A percentile compares a stretch with the other conserved stretches of the same genome.
Conservation (phyloP, 2,797 vertebrate species). For the Heterohyrax brucei region DNA sequence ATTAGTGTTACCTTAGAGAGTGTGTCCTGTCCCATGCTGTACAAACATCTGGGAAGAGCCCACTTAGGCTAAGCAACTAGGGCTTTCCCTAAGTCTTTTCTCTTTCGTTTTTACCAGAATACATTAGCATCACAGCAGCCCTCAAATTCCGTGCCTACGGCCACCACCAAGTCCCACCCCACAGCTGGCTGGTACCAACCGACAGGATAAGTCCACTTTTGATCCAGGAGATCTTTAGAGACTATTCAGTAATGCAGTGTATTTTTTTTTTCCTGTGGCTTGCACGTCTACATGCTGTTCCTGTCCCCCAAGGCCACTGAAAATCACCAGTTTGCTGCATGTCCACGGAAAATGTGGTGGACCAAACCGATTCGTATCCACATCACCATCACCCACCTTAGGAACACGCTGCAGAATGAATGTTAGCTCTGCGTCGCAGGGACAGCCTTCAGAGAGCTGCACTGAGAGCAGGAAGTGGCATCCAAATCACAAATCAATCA, state of each 20-base stretch:
- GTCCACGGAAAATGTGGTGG: not conserved
- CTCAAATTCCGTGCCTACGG: rapidly evolving
- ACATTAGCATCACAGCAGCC: not conserved
- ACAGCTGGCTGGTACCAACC: not conserved
- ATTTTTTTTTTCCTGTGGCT: not conserved
- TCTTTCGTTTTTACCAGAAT: not conserved
- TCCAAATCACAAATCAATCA: conserved; percentile 88
- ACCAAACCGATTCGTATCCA: not conserved
- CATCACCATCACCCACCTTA: conserved; percentile 78
- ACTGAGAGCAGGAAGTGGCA: conserved; percentile 75
- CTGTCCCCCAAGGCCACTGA: not conserved
- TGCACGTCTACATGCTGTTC: not conserved
- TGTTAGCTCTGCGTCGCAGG: conserved; percentile 72
- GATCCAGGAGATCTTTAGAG: not conserved
- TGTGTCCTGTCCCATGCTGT: not conserved
- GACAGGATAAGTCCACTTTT: not conserved
- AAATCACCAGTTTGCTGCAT: not conserved
- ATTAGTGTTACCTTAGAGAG: not conserved
- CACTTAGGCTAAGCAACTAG: rapidly evolving
- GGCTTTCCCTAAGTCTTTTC: not conserved
- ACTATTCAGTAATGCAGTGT: not conserved
- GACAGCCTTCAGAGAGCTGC: conserved; percentile 83
- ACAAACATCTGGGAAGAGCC: too few relatives aligned
- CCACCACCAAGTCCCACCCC: not conserved
- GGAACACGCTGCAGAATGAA: conserved; percentile 77